phyloP scores from a whole-genome alignment of 35 echinoderm and acorn worm species.

The Amphiura filiformis region DNA sequence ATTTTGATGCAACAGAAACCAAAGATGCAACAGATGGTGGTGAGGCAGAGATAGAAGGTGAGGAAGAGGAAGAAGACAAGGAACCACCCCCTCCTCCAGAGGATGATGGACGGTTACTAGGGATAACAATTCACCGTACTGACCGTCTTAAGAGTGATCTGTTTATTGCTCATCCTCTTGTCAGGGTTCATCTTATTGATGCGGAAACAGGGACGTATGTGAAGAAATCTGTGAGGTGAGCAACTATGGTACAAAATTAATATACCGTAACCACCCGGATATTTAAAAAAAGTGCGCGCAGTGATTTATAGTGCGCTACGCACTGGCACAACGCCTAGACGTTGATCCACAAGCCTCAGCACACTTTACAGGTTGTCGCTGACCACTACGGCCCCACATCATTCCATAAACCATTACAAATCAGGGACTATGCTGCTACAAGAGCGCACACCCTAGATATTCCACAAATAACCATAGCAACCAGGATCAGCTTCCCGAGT shows the following conservation, averaged over 20 bases:
- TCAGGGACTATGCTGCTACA: too few relatives aligned
- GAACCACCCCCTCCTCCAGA: background rate
- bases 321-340: too few relatives aligned
- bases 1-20: background rate
- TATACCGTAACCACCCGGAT: too few relatives aligned
- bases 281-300: background rate
- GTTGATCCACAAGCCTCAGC: too few relatives aligned
- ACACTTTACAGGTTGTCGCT: too few relatives aligned
- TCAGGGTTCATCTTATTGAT: slow-evolving; percentile 94
- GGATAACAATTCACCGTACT: slow-evolving; percentile 75
- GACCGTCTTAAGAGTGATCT: slow-evolving; percentile 96
- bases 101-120: slow-evolving; percentile 83
- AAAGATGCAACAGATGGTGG: slow-evolving; percentile 13
- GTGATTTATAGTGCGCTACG: too few relatives aligned
- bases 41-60: background rate
- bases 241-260: background rate
- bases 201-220: slow-evolving; percentile 75
- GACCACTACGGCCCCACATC: too few relatives aligned
- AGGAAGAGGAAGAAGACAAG: slow-evolving; percentile 3
- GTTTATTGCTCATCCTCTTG: slow-evolving; percentile 83
- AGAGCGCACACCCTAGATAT: too few relatives aligned
- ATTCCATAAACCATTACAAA: too few relatives aligned
- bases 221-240: slow-evolving; percentile 87
- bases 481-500: too few relatives aligned
- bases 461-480: too few relatives aligned